A percentile compares a stretch with the other conserved stretches of the same genome.
phyloP scores from a whole-genome alignment of 2,113 vertebrate genomes.

The Synchiropus splendidus region DNA sequence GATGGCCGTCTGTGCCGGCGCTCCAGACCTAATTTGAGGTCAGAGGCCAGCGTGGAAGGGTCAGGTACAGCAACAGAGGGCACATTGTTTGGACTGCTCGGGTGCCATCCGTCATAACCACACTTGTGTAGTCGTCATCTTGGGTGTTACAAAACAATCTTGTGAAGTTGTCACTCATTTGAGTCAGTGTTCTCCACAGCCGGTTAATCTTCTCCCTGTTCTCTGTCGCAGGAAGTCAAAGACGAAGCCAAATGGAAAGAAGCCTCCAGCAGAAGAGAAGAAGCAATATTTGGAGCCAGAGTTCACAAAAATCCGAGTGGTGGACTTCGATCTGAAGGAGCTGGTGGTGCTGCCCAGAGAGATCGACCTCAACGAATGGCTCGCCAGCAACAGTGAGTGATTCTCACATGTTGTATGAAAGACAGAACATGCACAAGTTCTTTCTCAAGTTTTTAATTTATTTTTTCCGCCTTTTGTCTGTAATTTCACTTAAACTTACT shows the following conservation, averaged over 20 bases:
- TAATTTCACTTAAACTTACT: too few relatives aligned
- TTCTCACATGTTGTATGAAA: too few relatives aligned
- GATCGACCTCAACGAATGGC: slow-evolving; percentile 98
- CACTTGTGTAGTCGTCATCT: not conserved
- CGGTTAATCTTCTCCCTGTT: not conserved
- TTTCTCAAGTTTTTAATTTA: too few relatives aligned
- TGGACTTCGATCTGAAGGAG: slow-evolving; percentile 91
- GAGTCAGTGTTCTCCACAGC: not conserved
- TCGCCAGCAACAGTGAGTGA: slow-evolving; percentile 93
- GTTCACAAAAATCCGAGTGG: slow-evolving; percentile 85
- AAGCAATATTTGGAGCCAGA: slow-evolving; percentile 91
- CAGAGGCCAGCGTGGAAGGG: slow-evolving; percentile 15
- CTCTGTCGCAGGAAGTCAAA: slow-evolving; percentile 84
- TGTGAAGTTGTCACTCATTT: not conserved
- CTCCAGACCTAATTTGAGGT: slow-evolving; percentile 15
- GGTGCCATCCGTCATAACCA: not conserved
- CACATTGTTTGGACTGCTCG: slow-evolving; percentile 17
- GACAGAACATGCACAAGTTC: too few relatives aligned
- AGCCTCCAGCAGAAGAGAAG: slow-evolving; percentile 85
- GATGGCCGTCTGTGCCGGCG: slow-evolving; percentile 22
- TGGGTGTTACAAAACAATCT: not conserved
- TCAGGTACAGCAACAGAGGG: slow-evolving; percentile 23
- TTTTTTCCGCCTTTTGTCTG: too few relatives aligned
- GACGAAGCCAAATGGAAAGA: slow-evolving; percentile 96
- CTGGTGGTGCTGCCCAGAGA: slow-evolving; percentile 90